A percentile compares a stretch with the other conserved stretches of the same genome.
phyloP scores from a whole-genome alignment of 2,113 vertebrate genomes.

The Zosterops japonicus region DNA sequence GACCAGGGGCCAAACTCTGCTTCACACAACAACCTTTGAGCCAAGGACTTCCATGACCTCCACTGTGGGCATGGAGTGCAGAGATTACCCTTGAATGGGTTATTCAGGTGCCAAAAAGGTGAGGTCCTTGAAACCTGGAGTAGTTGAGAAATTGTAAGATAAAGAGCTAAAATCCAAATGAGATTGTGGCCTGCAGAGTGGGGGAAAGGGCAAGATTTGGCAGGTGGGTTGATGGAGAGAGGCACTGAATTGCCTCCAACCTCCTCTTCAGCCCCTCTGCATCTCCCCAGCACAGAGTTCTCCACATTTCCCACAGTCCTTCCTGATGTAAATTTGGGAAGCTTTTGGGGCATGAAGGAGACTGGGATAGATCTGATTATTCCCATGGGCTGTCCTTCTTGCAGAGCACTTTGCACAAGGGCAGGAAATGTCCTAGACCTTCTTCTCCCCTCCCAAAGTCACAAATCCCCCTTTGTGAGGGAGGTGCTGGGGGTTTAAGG shows the following conservation, averaged over 20 bases:
- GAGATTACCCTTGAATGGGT: neutral
- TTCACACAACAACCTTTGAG: neutral
- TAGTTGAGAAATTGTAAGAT: neutral
- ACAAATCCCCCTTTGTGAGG: neutral
- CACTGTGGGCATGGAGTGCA: neutral
- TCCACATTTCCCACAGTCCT: neutral
- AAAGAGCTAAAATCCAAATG: neutral
- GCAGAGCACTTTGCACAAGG: neutral
- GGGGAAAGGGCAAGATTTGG: neutral
- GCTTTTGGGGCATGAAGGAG: neutral
- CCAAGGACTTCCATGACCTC: neutral
- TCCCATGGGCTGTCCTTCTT: neutral
- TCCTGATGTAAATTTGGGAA: neutral
- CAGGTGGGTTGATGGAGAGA: neutral
- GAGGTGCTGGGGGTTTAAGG: neutral
- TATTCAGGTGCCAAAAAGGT: neutral
- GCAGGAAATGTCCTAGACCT: neutral
- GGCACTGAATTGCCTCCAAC: neutral
- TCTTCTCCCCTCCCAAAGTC: neutral
- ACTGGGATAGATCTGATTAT: neutral
- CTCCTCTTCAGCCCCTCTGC: neutral
- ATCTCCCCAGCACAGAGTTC: neutral
- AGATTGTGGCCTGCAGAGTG: neutral
- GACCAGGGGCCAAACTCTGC: neutral
- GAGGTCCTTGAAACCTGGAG: neutral